Percentiles rank a stretch among this genome's conserved stretches.
phyloP scores from a whole-genome alignment of 2,888 invertebrate genomes.

The Anoplius nigerrimus region DNA sequence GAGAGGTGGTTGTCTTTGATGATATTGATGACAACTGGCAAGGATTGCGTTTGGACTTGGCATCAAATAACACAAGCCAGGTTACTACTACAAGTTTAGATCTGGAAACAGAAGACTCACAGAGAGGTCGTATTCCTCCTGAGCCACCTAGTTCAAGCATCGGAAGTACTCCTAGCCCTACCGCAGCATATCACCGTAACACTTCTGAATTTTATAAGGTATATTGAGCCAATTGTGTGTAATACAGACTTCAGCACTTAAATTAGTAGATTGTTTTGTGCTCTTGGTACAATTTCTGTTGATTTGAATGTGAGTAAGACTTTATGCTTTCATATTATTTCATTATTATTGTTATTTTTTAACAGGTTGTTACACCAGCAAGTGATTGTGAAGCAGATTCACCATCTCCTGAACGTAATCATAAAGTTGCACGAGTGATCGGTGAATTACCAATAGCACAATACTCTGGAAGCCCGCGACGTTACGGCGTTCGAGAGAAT shows the following conservation, averaged over 20 bases:
- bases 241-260: neutral
- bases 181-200: constrained; percentile 72
- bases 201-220: constrained; percentile 76
- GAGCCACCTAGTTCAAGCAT: constrained; percentile 71
- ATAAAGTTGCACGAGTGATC: constrained; percentile 81
- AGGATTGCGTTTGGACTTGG: constrained; percentile 75
- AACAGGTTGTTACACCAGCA: constrained; percentile 68
- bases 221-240: constrained; percentile 14
- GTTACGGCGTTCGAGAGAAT: constrained; percentile 82
- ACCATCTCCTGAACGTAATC: constrained; percentile 71
- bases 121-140: constrained; percentile 66
- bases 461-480: constrained; percentile 92
- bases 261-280: no score
- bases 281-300: no score
- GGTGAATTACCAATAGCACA: constrained; percentile 94
- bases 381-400: constrained; percentile 71
- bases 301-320: neutral
- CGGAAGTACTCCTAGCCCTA: constrained; percentile 73
- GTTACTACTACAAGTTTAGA: constrained; percentile 57
- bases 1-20: constrained; percentile 90
- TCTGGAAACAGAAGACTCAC: constrained; percentile 62
- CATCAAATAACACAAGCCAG: constrained; percentile 60
- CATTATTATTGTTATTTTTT: neutral
- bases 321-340: constrained; percentile 57
- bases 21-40: constrained; percentile 91